A percentile compares a stretch with the other conserved stretches of the same genome.
Evolutionary conservation across 2,888 invertebrate species (phyloP).

Genomic region (Xanthorhoe designata): DNA sequence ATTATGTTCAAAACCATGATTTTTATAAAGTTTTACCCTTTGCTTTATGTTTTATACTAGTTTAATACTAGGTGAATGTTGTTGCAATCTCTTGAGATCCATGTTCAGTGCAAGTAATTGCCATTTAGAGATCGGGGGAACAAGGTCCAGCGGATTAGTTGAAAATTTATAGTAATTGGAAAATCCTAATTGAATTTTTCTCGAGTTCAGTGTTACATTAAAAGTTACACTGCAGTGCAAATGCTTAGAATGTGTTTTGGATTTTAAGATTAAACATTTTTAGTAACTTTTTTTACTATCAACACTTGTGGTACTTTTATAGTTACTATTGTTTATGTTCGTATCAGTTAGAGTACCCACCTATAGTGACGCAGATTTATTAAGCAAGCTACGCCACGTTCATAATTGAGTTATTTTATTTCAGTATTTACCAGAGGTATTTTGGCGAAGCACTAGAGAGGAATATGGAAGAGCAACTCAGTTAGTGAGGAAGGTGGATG

Average conservation of each 20-base stretch:
- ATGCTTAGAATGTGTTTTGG: neutral
- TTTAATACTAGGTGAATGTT: no score
- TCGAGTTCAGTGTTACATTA: slow-evolving; percentile 3
- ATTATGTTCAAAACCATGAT: no score
- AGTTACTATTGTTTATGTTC: no score
- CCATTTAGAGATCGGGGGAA: slow-evolving; percentile 24
- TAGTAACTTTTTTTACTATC: no score
- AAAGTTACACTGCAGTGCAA: neutral
- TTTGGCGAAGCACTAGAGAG: slow-evolving; percentile 88
- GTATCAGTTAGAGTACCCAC: no score
- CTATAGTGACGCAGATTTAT: no score
- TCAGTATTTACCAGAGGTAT: slow-evolving; percentile 86
- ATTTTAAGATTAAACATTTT: neutral
- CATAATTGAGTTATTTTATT: no score
- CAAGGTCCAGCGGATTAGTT: slow-evolving; percentile 20
- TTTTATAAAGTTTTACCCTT: no score
- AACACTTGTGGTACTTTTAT: no score
- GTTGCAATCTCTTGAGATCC: slow-evolving; percentile 15
- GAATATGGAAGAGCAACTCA: slow-evolving; percentile 88
- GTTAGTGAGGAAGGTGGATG: slow-evolving; percentile 86
- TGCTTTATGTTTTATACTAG: no score
- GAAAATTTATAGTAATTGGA: slow-evolving; percentile 17
- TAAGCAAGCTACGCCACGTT: no score
- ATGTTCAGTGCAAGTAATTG: slow-evolving; percentile 35
- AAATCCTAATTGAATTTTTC: slow-evolving; percentile 6